Evolutionary conservation across 2,797 vertebrate species (phyloP).

Genomic region (Rhinoraja longicauda): DNA sequence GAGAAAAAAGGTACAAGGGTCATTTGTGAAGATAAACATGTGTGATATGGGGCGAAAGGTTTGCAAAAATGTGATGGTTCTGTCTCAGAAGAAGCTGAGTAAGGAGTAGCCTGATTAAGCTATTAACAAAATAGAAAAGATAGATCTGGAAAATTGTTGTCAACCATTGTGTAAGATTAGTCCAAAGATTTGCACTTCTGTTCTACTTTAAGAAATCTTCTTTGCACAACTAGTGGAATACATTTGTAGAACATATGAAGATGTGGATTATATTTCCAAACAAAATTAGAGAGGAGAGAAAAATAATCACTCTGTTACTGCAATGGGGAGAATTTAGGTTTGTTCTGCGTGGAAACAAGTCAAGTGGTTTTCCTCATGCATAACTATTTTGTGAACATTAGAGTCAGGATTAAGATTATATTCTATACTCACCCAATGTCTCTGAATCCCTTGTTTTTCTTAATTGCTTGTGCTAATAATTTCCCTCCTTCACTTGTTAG

Average conservation of each 20-base stretch:
- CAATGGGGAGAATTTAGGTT: neutral
- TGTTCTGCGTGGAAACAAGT: neutral
- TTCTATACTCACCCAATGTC: conserved; percentile 75
- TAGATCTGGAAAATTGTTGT: neutral
- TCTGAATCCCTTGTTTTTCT: conserved; percentile 75
- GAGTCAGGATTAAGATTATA: neutral
- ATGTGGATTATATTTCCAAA: neutral
- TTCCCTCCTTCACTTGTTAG: conserved; percentile 76
- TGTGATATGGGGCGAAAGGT: neutral
- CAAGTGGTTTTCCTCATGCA: neutral
- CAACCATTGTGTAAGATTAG: neutral
- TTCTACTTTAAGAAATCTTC: neutral
- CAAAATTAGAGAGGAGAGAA: neutral
- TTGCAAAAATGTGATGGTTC: neutral
- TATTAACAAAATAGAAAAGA: neutral
- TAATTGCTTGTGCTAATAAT: conserved; percentile 70
- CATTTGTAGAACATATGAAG: too few relatives aligned
- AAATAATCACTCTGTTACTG: neutral
- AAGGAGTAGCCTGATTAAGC: neutral
- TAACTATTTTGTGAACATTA: neutral
- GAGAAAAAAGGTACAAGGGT: neutral
- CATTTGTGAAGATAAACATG: neutral
- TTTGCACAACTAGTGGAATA: neutral
- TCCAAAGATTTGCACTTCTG: neutral
- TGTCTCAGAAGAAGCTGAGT: neutral